phyloP scores from a whole-genome alignment of 2,888 invertebrate species.

The Hemaris fuciformis region DNA sequence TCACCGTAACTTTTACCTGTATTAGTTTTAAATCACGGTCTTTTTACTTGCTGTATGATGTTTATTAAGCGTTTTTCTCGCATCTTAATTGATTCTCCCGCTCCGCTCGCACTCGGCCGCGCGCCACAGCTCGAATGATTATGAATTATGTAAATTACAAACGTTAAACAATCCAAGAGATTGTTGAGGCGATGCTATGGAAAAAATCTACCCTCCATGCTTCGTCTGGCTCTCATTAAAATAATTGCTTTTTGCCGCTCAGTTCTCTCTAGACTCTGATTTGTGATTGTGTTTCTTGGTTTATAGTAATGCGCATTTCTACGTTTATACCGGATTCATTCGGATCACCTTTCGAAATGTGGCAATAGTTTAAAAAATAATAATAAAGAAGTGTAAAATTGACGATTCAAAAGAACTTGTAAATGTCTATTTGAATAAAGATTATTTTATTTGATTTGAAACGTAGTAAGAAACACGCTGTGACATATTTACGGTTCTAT shows the following conservation, averaged over 20 bases:
- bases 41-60: no score
- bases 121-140: slow-evolving; percentile 49
- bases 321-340: background rate
- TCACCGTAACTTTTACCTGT: no score
- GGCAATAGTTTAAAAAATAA: no score
- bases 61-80: background rate
- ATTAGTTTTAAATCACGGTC: no score
- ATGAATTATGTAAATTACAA: slow-evolving; percentile 78
- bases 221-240: slow-evolving; percentile 64
- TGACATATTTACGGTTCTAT: background rate
- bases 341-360: no score
- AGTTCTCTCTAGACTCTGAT: slow-evolving; percentile 40
- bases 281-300: slow-evolving; percentile 21
- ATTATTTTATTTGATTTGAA: no score
- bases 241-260: slow-evolving; percentile 62
- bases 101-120: slow-evolving; percentile 43
- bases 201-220: slow-evolving; percentile 66
- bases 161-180: slow-evolving; percentile 71
- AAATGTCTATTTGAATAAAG: no score
- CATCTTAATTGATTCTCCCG: background rate
- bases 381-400: no score
- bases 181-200: slow-evolving; percentile 62
- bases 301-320: background rate
- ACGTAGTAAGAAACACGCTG: background rate
- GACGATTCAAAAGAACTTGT: no score